These are phyloP conservation scores for Potamilus streckersoni DNA, from an alignment of 1,140 invertebrate genomes.

Conservation along the genomic window DNA sequence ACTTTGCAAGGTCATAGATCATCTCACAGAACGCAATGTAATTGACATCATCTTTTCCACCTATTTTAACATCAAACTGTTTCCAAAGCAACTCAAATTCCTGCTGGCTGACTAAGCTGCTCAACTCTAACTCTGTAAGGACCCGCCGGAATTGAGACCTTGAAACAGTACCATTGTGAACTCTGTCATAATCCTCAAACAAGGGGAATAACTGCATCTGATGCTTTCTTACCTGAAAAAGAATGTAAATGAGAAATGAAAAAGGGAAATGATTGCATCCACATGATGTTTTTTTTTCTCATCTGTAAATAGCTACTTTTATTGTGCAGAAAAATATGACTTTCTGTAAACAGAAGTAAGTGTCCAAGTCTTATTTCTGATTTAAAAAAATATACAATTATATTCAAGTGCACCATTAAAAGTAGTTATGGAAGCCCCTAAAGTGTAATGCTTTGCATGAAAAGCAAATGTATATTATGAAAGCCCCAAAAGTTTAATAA, in stretches of 20 bases:
- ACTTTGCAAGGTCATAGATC: slow-evolving; percentile 63
- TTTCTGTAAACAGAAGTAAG: too few relatives aligned
- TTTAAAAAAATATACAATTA: too few relatives aligned
- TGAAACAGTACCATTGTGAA: slow-evolving; percentile 65
- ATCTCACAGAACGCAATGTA: slow-evolving; percentile 66
- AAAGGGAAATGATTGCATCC: background rate
- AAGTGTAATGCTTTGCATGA: too few relatives aligned
- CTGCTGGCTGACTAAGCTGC: slow-evolving; percentile 53
- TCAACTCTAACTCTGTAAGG: slow-evolving; percentile 63
- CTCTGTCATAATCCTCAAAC: slow-evolving; percentile 67
- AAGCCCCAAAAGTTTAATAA: too few relatives aligned
- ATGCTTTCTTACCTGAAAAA: slow-evolving; percentile 54
- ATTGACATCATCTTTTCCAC: slow-evolving; percentile 62
- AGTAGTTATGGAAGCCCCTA: too few relatives aligned
- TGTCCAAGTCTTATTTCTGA: too few relatives aligned
- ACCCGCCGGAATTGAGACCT: slow-evolving; percentile 65
- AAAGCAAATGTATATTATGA: too few relatives aligned
- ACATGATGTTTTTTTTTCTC: background rate
- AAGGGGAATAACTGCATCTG: slow-evolving; percentile 67
- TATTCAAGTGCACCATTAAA: too few relatives aligned
- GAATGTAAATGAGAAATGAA: background rate
- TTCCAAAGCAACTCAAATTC: slow-evolving; percentile 60
- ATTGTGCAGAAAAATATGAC: too few relatives aligned
- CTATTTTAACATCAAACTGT: slow-evolving; percentile 63
- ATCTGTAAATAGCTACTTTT: background rate